A percentile compares a stretch with the other conserved stretches of the same genome.
phyloP scores from a whole-genome alignment of 2,888 invertebrate genomes.

The Capitulum mitella region DNA sequence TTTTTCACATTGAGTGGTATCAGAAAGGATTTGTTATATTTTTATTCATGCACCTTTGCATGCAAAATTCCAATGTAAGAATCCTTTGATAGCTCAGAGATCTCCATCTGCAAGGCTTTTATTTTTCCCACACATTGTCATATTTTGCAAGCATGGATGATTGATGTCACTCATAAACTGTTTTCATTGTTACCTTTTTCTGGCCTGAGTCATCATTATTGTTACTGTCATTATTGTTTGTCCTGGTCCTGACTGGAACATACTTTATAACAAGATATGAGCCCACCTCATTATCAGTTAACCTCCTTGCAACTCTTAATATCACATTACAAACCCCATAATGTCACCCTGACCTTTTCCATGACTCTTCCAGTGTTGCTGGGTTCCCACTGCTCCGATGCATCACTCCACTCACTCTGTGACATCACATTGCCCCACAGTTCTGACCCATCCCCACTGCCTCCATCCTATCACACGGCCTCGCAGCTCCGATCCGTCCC shows the following conservation, averaged over 20 bases:
- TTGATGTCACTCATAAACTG: too few species aligned
- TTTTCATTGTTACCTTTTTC: too few species aligned
- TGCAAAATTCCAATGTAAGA: not conserved
- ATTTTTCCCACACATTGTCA: not conserved
- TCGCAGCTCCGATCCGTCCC: too few species aligned
- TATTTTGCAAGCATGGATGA: too few species aligned
- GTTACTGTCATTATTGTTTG: too few species aligned
- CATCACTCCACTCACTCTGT: not conserved
- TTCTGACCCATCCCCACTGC: not conserved
- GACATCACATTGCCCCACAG: not conserved
- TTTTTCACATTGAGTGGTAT: not conserved
- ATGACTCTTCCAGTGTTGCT: not conserved
- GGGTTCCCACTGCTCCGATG: not conserved
- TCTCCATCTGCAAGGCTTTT: not conserved
- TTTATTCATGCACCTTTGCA: not conserved
- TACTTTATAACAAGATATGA: too few species aligned
- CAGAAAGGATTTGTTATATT: not conserved
- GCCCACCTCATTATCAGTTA: too few species aligned
- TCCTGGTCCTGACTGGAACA: too few species aligned
- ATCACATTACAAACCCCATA: too few species aligned
- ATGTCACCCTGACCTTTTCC: not conserved
- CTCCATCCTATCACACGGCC: not conserved
- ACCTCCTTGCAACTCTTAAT: too few species aligned
- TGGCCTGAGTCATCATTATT: too few species aligned
- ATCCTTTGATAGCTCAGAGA: not conserved